Base-by-base conservation (phyloP, 2,113 vertebrate species). In the Chionodraco myersi region DNA sequence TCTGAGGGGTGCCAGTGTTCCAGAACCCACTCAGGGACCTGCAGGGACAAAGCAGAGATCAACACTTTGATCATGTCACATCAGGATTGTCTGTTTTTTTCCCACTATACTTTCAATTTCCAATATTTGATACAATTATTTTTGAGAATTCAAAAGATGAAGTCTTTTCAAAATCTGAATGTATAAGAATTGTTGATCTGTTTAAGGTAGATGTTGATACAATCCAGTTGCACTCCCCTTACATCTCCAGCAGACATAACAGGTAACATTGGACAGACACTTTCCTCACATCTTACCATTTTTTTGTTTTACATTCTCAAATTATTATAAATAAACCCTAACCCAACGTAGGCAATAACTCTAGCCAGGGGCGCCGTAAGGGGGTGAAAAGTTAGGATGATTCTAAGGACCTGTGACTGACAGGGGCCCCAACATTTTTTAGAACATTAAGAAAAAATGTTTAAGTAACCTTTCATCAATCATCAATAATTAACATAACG, bases 1-100 rank as follows among this genome's bases (percentile, higher is more conserved):
- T 99, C 98, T 0, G 97, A 98, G 0, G 98, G 98, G 66, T 99
- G 98, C 98, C 98, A 99, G 83, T 92, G 82, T 56, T 99, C 96
- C 90, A 99, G 80, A 76, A 86, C 84, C 96, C 96, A 99, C 57
- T 99, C 97, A 0, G 97, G 97, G 64, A 94, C 3, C 98, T 99
- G 62, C 57, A 69, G n/a, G 60, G 1, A 54, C 82, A 56, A 75
- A 23, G 26, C 41, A 49, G 13, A 60, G 30, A 30, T 51, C 36
- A 63, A 13, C 16, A 13, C 12, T 10, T 44, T 8, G 0, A 10
- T 15, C 51, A 15, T 12, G 47, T 2, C 0, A 54, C 23, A 59
- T 7, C 7, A 15, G 21, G 5, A 36, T n/a, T 12, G 7, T 64
- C 36, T 41, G n/a, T 5, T 0, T 34, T 18, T 23, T 23, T 15